Conservation (phyloP, 2,113 vertebrate genomes). For the Recurvirostra avosetta region DNA sequence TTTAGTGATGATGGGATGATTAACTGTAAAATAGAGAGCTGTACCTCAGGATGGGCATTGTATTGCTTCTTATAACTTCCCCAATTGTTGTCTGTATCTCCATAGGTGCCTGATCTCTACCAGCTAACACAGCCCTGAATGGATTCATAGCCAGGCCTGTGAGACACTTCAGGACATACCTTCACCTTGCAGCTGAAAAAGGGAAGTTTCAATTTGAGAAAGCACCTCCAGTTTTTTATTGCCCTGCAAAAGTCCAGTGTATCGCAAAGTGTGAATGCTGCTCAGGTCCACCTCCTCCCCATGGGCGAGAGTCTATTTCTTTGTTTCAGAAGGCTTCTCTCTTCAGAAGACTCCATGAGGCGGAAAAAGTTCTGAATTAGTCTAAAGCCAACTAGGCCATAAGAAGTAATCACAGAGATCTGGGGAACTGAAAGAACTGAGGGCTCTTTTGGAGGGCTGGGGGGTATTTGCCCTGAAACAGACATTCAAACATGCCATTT, state of each 20-base stretch:
- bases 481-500: neutral
- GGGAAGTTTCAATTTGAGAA: conserved; percentile 35
- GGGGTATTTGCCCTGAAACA: neutral
- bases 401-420: neutral
- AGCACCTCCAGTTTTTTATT: neutral
- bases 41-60: neutral
- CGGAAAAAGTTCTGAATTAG: conserved; percentile 2
- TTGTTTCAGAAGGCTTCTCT: conserved; percentile 23
- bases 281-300: conserved; percentile 4
- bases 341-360: conserved; percentile 47
- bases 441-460: neutral
- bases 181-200: conserved; percentile 48
- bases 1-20: neutral
- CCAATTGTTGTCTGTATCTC: conserved; percentile 45
- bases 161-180: conserved; percentile 48
- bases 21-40: neutral
- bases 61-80: conserved; percentile 9
- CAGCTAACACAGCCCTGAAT: conserved; percentile 68
- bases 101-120: conserved; percentile 73
- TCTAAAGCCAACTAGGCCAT: neutral
- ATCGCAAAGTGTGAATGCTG: neutral
- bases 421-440: conserved; percentile 6
- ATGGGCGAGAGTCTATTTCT: neutral
- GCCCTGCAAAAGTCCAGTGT: conserved; percentile 6
- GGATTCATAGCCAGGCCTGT: conserved; percentile 60